A percentile compares a stretch with the other conserved stretches of the same genome.
Evolutionary conservation across 2,797 vertebrate species (phyloP).

Genomic region (Notoglanidium macrostoma): DNA sequence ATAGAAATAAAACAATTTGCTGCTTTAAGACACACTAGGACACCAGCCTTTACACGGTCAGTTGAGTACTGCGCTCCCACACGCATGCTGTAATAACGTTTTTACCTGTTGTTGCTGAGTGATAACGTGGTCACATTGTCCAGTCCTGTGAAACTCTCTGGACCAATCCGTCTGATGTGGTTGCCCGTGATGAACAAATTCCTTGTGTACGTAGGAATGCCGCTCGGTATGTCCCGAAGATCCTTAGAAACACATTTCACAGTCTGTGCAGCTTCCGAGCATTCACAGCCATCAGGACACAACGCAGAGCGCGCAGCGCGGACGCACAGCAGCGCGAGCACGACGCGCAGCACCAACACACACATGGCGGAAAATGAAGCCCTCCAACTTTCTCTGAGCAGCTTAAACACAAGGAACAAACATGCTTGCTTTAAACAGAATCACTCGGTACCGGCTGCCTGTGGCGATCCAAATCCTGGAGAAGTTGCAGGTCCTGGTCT

Average conservation of each 20-base stretch:
- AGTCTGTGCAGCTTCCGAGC: conserved; percentile 78
- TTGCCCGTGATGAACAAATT: conserved; percentile 80
- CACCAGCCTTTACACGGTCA: background rate
- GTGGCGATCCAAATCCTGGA: background rate
- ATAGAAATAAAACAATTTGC: background rate
- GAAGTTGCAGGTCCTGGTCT: background rate
- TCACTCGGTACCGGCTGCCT: background rate
- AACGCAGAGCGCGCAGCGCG: conserved; percentile 18
- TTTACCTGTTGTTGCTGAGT: conserved; percentile 80
- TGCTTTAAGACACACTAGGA: background rate
- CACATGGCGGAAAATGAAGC: conserved; percentile 2
- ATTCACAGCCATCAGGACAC: conserved; percentile 77
- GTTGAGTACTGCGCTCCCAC: background rate
- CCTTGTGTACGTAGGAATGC: conserved; percentile 76
- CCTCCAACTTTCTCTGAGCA: background rate
- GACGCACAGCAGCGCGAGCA: conserved; percentile 56
- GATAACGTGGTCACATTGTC: conserved; percentile 76
- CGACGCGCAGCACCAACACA: conserved; percentile 38
- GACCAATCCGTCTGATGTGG: conserved; percentile 69
- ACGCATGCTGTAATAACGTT: background rate
- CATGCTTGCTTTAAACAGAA: background rate
- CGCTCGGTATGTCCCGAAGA: conserved; percentile 69
- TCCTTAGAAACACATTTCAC: conserved; percentile 81
- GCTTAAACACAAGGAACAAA: background rate
- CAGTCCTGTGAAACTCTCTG: conserved; percentile 73